phyloP scores from a whole-genome alignment of 2,113 vertebrate genomes.

The Zootoca vivipara region DNA sequence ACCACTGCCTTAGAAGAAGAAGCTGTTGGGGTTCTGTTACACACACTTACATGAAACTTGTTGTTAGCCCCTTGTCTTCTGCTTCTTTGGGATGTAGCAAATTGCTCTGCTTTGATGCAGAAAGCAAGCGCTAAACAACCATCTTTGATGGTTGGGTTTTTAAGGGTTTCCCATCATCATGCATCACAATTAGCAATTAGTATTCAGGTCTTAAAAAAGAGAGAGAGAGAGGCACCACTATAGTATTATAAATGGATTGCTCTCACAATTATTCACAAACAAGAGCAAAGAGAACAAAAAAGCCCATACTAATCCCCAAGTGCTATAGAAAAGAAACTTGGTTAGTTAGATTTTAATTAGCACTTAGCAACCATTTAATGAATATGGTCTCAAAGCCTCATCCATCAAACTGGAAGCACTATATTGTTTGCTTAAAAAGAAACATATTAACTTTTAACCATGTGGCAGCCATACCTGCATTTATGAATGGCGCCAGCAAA shows the following conservation, averaged over 20 bases:
- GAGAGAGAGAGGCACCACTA: slow-evolving; percentile 10
- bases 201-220: slow-evolving; percentile 37
- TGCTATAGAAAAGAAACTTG: slow-evolving; percentile 24
- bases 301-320: slow-evolving; percentile 39
- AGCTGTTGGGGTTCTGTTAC: not conserved
- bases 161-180: slow-evolving; percentile 35
- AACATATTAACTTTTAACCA: slow-evolving; percentile 26
- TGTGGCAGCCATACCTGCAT: not conserved
- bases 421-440: slow-evolving; percentile 17
- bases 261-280: slow-evolving; percentile 47
- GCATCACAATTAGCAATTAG: slow-evolving; percentile 51
- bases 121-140: slow-evolving; percentile 47
- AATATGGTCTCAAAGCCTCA: slow-evolving; percentile 45
- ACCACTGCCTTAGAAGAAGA: not conserved
- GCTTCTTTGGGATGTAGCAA: not conserved
- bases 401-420: slow-evolving; percentile 42
- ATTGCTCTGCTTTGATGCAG: slow-evolving; percentile 42
- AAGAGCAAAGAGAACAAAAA: not conserved
- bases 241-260: slow-evolving; percentile 42
- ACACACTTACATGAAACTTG: not conserved
- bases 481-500: not conserved
- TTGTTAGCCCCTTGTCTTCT: not conserved
- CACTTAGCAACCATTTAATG: slow-evolving; percentile 47
- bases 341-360: slow-evolving; percentile 57
- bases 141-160: slow-evolving; percentile 29